A percentile compares a stretch with the other conserved stretches of the same genome.
Evolutionary conservation across 2,113 vertebrate species (phyloP).

Genomic region (Tragelaphus scriptus): DNA sequence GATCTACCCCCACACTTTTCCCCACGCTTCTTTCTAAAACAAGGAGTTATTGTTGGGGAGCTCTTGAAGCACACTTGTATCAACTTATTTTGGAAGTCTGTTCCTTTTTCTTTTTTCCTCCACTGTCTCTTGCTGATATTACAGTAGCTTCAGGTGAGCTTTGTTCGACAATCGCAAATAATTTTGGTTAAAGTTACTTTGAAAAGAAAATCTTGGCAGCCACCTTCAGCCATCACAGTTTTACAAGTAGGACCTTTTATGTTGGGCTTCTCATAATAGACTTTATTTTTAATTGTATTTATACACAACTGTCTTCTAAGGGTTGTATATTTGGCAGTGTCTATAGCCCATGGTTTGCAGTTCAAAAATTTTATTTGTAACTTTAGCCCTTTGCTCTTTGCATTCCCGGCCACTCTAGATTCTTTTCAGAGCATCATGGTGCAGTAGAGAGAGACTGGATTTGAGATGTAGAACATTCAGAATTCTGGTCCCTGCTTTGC

Average conservation of each 20-base stretch:
- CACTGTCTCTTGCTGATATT: not conserved
- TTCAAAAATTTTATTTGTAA: not conserved
- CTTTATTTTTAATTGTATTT: conserved; percentile 4
- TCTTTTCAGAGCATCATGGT: not conserved
- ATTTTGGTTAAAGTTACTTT: conserved; percentile 8
- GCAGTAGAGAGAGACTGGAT: not conserved
- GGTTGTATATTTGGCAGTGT: not conserved
- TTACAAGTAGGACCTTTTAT: not conserved
- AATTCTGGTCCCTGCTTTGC: not conserved
- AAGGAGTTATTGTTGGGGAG: not conserved
- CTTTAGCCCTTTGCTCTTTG: not conserved
- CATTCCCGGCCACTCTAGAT: not conserved
- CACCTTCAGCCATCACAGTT: not conserved
- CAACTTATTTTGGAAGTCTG: not conserved
- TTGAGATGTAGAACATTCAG: not conserved
- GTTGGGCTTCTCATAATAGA: not conserved
- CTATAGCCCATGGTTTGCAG: not conserved
- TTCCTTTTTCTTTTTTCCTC: not conserved
- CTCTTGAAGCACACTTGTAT: not conserved
- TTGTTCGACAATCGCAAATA: not conserved
- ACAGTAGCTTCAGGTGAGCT: not conserved
- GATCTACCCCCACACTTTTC: not conserved
- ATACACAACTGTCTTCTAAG: not conserved
- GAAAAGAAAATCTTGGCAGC: not conserved
- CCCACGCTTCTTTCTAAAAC: not conserved